Evolutionary conservation across 1,140 invertebrate genomes (phyloP).

Genomic region (Zaprionus capensis): DNA sequence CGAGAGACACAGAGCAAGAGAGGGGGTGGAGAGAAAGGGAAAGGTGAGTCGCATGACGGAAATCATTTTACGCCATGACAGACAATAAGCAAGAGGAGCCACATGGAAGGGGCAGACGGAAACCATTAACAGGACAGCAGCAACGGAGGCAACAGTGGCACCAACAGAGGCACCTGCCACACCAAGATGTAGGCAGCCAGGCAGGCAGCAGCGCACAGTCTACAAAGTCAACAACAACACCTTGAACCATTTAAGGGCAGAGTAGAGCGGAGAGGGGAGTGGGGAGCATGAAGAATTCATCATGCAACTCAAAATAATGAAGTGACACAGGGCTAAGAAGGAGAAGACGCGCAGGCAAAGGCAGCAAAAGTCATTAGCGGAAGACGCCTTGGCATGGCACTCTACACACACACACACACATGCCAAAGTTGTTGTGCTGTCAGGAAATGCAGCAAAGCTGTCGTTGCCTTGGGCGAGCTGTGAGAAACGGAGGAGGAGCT

Average conservation of each 20-base stretch:
- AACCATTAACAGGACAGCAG: conserved; percentile 65
- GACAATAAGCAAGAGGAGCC: conserved; percentile 67
- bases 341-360: conserved; percentile 13
- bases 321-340: conserved; percentile 59
- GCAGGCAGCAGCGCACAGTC: conserved; percentile 23
- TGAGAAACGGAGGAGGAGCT: conserved; percentile 37
- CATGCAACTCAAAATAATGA: conserved; percentile 77
- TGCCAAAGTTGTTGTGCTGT: conserved; percentile 49
- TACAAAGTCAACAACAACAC: conserved; percentile 80
- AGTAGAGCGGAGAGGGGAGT: neutral
- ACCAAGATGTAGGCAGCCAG: conserved; percentile 30
- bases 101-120: conserved; percentile 43
- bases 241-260: conserved; percentile 72
- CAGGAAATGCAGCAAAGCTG: conserved; percentile 74
- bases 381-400: conserved; percentile 39
- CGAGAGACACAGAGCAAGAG: neutral
- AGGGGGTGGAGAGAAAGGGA: neutral
- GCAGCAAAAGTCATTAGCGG: conserved; percentile 78
- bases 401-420: conserved; percentile 21
- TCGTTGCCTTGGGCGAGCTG: conserved; percentile 44
- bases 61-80: conserved; percentile 81
- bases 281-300: conserved; percentile 31
- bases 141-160: conserved; percentile 1
- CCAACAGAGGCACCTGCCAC: conserved; percentile 4
- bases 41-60: conserved; percentile 49